Conservation (phyloP, 2,113 vertebrate genomes). For the Bos javanicus region DNA sequence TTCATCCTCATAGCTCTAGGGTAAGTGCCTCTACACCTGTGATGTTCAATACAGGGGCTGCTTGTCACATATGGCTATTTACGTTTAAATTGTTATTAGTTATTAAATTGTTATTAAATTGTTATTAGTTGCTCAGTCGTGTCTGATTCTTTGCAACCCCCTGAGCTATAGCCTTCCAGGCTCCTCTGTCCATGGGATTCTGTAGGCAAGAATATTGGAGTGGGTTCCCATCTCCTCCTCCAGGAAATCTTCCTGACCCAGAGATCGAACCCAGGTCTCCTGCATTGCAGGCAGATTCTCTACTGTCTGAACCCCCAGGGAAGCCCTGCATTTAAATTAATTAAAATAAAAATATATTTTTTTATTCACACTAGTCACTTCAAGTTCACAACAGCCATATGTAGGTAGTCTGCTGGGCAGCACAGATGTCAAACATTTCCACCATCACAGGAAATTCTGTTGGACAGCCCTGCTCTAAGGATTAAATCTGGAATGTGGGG, state of each 20-base stretch:
- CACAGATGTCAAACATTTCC: not conserved
- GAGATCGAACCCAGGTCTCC: not conserved
- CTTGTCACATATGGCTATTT: not conserved
- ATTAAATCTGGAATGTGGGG: not conserved
- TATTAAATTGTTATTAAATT: not conserved
- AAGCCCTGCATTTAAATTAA: not conserved
- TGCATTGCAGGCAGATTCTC: not conserved
- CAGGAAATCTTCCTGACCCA: not conserved
- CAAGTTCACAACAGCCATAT: not conserved
- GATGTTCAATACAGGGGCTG: not conserved
- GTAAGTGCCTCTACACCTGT: not conserved
- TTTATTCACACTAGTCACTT: not conserved
- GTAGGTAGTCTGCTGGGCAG: not conserved
- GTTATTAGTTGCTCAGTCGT: not conserved
- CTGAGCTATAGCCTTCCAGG: not conserved
- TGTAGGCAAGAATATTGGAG: not conserved
- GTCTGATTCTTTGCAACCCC: accelerated
- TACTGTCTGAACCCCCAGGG: not conserved
- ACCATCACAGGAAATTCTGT: not conserved
- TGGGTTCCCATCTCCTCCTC: not conserved
- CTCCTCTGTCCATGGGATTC: not conserved
- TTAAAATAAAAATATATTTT: not conserved
- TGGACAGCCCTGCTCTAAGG: not conserved
- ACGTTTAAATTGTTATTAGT: not conserved
- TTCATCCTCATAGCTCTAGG: not conserved